Evolutionary conservation across 2,888 invertebrate species (phyloP).

Genomic region (Drosophila setosimentum): DNA sequence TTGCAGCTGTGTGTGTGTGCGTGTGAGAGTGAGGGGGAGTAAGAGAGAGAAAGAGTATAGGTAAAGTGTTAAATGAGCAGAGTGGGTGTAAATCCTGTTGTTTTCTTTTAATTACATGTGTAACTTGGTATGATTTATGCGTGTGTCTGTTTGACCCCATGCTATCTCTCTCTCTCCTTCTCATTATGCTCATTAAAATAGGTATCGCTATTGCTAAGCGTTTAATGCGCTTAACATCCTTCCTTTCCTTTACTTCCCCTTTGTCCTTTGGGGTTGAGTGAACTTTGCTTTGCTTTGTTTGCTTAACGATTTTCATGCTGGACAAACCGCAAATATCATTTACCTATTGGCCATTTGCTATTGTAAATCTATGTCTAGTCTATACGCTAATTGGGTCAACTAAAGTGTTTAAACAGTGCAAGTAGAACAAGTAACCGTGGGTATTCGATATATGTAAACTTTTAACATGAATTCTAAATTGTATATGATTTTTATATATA

Average conservation of each 20-base stretch:
- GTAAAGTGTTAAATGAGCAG: slow-evolving; percentile 30
- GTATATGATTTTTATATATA: too few species aligned
- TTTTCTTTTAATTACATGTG: slow-evolving; percentile 49
- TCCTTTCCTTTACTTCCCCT: not conserved
- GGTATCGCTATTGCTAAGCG: slow-evolving; percentile 21
- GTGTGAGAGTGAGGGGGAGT: not conserved
- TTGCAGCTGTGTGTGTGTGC: slow-evolving; percentile 1
- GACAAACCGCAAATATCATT: slow-evolving; percentile 67
- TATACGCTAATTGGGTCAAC: slow-evolving; percentile 63
- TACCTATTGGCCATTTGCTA: slow-evolving; percentile 64
- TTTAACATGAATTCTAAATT: not conserved
- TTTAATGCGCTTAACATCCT: slow-evolving; percentile 23
- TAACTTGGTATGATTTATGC: slow-evolving; percentile 30
- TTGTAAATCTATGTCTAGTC: slow-evolving; percentile 69
- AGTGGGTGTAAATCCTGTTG: not conserved
- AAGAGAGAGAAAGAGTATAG: not conserved
- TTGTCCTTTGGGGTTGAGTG: slow-evolving; percentile 30
- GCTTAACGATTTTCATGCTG: slow-evolving; percentile 58
- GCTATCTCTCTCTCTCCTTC: not conserved
- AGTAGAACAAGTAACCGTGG: not conserved
- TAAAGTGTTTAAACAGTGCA: slow-evolving; percentile 29
- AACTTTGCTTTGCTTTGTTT: slow-evolving; percentile 40
- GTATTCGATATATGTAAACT: not conserved
- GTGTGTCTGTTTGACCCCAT: slow-evolving; percentile 35
- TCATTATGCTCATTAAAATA: slow-evolving; percentile 26